Percentiles rank a stretch among this genome's conserved stretches.
These are phyloP conservation scores for Virgularia gustaviana DNA, from an alignment of 92 coral and sea anemone species.

Conservation along the genomic window DNA sequence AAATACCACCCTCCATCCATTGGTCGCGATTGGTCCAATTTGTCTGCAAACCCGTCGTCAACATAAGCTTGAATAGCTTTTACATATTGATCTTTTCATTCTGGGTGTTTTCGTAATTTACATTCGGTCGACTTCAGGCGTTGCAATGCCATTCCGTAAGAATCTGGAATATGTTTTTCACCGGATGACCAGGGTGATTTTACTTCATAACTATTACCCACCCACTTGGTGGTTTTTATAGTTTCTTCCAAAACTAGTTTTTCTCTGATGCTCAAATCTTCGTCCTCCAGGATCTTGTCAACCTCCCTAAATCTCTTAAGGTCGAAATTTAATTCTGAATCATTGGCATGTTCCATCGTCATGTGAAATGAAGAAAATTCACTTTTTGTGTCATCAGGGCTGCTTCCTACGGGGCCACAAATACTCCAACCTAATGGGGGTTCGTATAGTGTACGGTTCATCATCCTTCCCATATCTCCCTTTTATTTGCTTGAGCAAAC, in stretches of 20 bases:
- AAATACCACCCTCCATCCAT: conserved; percentile 8
- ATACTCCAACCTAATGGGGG: conserved; percentile 16
- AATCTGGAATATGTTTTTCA: background rate
- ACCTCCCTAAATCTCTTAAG: too few species aligned
- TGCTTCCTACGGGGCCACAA: conserved; percentile 12
- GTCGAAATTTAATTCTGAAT: background rate
- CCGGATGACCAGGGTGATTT: conserved; percentile 6
- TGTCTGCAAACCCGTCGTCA: background rate
- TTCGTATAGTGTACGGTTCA: conserved; percentile 17
- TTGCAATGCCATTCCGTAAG: conserved; percentile 3
- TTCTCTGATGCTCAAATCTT: too few species aligned
- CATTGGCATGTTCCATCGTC: too few species aligned
- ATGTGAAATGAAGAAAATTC: background rate
- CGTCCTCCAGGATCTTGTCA: too few species aligned
- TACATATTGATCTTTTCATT: background rate
- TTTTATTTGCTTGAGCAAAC: conserved; percentile 1
- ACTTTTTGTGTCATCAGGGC: background rate
- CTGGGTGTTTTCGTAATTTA: background rate
- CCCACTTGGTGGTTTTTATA: background rate
- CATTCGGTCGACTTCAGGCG: conserved; percentile 6
- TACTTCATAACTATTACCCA: conserved; percentile 1
- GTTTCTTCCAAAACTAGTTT: background rate
- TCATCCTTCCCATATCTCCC: conserved; percentile 15
- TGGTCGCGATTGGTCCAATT: background rate
- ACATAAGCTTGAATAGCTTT: conserved; percentile 10